phyloP scores from a whole-genome alignment of 2,113 vertebrate species.

The Paracanthobrama guichenoti region DNA sequence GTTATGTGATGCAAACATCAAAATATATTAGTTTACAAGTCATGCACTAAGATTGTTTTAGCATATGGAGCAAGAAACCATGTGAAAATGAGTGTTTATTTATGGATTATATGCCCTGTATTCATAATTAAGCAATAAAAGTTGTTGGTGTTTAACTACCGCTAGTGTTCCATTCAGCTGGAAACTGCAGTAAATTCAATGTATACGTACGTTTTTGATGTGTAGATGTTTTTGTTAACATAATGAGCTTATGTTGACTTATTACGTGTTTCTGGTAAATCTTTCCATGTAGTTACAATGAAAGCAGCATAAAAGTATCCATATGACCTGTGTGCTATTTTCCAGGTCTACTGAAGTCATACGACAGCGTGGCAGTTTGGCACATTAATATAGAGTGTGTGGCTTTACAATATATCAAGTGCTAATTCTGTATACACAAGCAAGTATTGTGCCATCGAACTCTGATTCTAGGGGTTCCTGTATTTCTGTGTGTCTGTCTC shows the following conservation, averaged over 20 bases:
- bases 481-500: background rate
- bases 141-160: background rate
- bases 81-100: background rate
- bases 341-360: background rate
- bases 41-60: background rate
- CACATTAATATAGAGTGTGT: background rate
- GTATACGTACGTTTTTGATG: background rate
- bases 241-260: background rate
- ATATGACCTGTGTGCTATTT: background rate
- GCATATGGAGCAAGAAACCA: background rate
- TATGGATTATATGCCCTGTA: background rate
- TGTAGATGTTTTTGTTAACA: background rate
- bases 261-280: background rate
- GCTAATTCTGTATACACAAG: background rate
- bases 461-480: background rate
- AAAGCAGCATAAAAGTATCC: background rate
- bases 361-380: background rate
- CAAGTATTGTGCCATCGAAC: background rate
- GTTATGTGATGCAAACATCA: background rate
- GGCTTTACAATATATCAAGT: background rate
- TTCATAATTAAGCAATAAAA: background rate
- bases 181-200: background rate
- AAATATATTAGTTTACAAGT: background rate
- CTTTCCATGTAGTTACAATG: background rate
- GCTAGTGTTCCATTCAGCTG: background rate